phyloP scores from a whole-genome alignment of 2,888 invertebrate genomes.

The Dasypogon diadema region DNA sequence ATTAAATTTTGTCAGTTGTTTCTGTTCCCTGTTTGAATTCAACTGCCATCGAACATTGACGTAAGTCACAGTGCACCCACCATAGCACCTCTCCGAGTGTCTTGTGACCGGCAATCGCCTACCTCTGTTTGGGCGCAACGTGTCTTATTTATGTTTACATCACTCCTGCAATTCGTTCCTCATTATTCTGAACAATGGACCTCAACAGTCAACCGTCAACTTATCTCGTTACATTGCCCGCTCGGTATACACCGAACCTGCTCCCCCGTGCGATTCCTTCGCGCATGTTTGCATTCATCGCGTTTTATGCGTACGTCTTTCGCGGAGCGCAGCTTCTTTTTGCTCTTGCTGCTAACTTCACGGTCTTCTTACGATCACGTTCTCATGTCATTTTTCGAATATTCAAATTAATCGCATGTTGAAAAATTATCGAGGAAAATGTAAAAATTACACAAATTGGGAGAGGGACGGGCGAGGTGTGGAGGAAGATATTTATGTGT shows the following conservation, averaged over 20 bases:
- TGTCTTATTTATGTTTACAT: slow-evolving; percentile 29
- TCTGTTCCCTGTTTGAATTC: slow-evolving; percentile 11
- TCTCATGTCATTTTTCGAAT: slow-evolving; percentile 50
- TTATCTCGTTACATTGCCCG: slow-evolving; percentile 25
- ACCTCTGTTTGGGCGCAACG: slow-evolving; percentile 23
- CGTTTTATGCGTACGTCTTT: slow-evolving; percentile 29
- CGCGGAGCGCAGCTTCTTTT: background rate
- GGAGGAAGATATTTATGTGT: slow-evolving; percentile 21
- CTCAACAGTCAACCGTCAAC: slow-evolving; percentile 43
- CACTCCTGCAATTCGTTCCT: slow-evolving; percentile 47
- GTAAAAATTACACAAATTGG: background rate
- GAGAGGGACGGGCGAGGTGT: background rate
- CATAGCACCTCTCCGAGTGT: too few relatives aligned
- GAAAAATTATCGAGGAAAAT: slow-evolving; percentile 50
- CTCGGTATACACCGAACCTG: background rate
- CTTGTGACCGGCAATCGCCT: background rate
- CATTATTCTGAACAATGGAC: slow-evolving; percentile 41
- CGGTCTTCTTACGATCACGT: slow-evolving; percentile 35
- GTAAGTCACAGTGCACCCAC: background rate
- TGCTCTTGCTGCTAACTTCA: slow-evolving; percentile 9
- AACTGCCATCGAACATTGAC: slow-evolving; percentile 34
- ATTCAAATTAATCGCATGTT: slow-evolving; percentile 52
- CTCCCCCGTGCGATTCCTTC: background rate
- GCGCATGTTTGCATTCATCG: slow-evolving; percentile 38
- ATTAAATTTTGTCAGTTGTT: slow-evolving; percentile 36